Conservation (phyloP, 2,113 vertebrate genomes). For the Sturnus vulgaris region DNA sequence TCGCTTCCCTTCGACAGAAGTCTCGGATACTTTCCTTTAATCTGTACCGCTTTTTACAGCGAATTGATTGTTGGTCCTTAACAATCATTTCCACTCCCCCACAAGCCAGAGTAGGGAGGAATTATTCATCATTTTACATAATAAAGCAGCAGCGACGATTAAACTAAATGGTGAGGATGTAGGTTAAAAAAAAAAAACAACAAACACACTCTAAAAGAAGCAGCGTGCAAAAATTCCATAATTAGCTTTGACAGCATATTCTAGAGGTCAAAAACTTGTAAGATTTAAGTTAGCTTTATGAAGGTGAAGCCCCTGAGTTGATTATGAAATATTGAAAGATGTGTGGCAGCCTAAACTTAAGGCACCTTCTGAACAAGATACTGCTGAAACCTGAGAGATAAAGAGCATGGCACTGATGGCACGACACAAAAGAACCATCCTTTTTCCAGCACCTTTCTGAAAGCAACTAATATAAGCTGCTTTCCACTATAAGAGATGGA, state of each 20-base stretch:
- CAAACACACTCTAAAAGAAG: background rate
- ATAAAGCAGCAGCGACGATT: background rate
- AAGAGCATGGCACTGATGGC: background rate
- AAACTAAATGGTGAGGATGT: background rate
- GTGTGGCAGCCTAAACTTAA: background rate
- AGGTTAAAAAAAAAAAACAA: background rate
- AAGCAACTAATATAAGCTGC: background rate
- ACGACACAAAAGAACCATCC: background rate
- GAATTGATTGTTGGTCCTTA: background rate
- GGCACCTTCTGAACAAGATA: background rate
- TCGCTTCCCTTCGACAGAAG: background rate
- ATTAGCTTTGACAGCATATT: background rate
- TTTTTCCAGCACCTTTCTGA: background rate
- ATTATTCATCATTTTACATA: background rate
- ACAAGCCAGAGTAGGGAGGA: background rate
- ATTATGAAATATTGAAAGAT: background rate
- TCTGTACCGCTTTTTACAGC: background rate
- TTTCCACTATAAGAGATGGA: fast-evolving
- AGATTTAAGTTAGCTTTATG: background rate
- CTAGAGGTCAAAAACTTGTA: background rate
- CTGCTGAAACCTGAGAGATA: background rate
- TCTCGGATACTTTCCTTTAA: background rate
- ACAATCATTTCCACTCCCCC: background rate
- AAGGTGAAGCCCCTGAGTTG: background rate
- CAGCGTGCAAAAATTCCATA: fast-evolving